A percentile compares a stretch with the other conserved stretches of the same genome.
Evolutionary conservation across 2,113 vertebrate genomes (phyloP).

Genomic region (Solea solea): DNA sequence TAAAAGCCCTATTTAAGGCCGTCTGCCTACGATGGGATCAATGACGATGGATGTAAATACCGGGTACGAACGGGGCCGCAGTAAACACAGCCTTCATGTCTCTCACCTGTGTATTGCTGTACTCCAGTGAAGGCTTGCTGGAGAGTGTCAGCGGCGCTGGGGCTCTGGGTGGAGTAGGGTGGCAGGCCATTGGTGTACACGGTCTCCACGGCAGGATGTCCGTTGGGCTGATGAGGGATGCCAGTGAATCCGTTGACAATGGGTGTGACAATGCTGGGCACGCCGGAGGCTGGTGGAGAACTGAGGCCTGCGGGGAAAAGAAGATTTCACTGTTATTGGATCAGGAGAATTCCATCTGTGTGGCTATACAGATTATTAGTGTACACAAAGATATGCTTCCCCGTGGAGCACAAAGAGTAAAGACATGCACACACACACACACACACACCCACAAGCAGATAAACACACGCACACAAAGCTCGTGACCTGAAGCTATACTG

Average conservation of each 20-base stretch:
- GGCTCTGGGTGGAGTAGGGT: constrained; percentile 96
- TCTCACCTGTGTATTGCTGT: constrained; percentile 96
- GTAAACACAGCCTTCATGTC: not conserved
- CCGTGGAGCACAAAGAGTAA: constrained; percentile 10
- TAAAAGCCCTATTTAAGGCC: no score
- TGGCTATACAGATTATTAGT: constrained; percentile 2
- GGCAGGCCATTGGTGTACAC: constrained; percentile 95
- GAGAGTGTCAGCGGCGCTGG: constrained; percentile 92
- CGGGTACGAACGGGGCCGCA: no score
- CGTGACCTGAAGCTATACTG: constrained; percentile 45
- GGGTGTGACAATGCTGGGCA: constrained; percentile 93
- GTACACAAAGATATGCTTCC: constrained; percentile 14
- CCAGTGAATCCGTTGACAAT: constrained; percentile 94
- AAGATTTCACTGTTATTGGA: constrained; percentile 18
- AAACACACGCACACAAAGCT: constrained; percentile 13
- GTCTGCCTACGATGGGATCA: no score
- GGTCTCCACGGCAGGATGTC: constrained; percentile 92
- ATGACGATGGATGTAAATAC: no score
- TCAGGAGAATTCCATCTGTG: constrained; percentile 2
- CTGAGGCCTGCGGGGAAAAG: constrained; percentile 85
- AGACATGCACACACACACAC: constrained; percentile 4
- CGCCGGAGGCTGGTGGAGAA: constrained; percentile 89
- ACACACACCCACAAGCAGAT: not conserved
- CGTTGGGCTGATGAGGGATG: constrained; percentile 91
- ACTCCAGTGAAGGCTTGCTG: constrained; percentile 97